phyloP scores from a whole-genome alignment of 2,113 vertebrate species.

The Pongo abelii region DNA sequence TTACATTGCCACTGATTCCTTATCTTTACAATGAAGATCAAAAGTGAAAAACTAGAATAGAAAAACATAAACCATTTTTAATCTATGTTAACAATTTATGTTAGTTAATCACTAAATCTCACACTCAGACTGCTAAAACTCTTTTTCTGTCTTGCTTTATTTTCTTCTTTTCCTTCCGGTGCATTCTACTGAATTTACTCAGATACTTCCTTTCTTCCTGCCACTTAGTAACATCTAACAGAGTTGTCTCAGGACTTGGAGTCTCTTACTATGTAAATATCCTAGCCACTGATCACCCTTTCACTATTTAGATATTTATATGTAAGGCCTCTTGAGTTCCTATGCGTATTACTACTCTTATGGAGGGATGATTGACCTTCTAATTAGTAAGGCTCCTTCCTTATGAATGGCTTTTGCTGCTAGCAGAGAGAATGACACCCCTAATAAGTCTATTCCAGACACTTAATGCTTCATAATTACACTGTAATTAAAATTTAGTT shows the following conservation, averaged over 20 bases:
- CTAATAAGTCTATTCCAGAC: neutral
- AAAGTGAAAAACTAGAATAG: neutral
- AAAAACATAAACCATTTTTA: neutral
- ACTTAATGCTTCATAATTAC: neutral
- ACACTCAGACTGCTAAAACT: neutral
- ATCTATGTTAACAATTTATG: neutral
- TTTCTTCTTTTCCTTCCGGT: neutral
- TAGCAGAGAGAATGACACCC: neutral
- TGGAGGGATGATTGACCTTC: neutral
- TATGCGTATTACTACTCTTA: neutral
- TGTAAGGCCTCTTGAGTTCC: neutral
- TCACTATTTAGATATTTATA: neutral
- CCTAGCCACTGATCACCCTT: neutral
- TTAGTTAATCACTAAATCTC: neutral
- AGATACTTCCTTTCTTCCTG: neutral
- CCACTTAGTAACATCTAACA: neutral
- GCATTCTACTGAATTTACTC: neutral
- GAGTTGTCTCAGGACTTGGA: neutral
- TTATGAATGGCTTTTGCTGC: neutral
- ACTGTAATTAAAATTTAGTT: slow-evolving; percentile 28
- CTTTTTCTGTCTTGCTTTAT: neutral
- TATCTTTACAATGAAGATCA: neutral
- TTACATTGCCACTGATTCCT: neutral
- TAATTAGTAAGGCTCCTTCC: neutral
- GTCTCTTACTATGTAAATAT: neutral